These are phyloP conservation scores for Drosophila longiperda DNA, from an alignment of 2,888 invertebrate species.

Conservation along the genomic window DNA sequence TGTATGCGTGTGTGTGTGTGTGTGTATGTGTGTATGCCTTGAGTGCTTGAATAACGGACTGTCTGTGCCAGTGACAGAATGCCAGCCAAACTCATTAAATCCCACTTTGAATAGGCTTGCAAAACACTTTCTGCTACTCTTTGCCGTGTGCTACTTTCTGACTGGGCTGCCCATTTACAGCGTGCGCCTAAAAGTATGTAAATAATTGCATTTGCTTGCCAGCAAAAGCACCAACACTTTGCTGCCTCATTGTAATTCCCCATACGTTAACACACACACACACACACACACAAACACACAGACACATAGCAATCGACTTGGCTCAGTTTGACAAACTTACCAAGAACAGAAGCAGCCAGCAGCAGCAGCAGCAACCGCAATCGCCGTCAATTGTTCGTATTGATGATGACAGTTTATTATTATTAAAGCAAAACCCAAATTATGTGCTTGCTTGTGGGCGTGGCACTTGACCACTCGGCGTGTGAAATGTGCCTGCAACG, in stretches of 20 bases:
- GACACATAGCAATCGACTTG: slow-evolving; percentile 3
- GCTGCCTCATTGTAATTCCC: slow-evolving; percentile 29
- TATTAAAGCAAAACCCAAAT: slow-evolving; percentile 70
- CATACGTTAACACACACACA: slow-evolving; percentile 8
- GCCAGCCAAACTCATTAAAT: slow-evolving; percentile 42
- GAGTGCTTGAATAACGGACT: slow-evolving; percentile 20
- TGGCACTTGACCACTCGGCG: slow-evolving; percentile 16
- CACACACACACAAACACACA: slow-evolving; percentile 15
- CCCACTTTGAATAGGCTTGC: slow-evolving; percentile 25
- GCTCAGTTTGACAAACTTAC: slow-evolving; percentile 17
- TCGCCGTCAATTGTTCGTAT: slow-evolving; percentile 43
- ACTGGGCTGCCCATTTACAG: slow-evolving; percentile 16
- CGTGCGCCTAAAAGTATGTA: slow-evolving; percentile 42
- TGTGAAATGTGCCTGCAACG: slow-evolving; percentile 74
- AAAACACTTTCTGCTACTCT: slow-evolving; percentile 7
- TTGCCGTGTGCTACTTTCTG: slow-evolving; percentile 16
- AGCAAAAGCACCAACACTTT: slow-evolving; percentile 14
- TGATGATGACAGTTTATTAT: slow-evolving; percentile 75
- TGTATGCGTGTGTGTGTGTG: slow-evolving; percentile 8
- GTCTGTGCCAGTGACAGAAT: slow-evolving; percentile 27
- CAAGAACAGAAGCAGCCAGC: background rate
- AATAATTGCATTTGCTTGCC: slow-evolving; percentile 47
- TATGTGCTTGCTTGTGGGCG: slow-evolving; percentile 36
- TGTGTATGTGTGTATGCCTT: slow-evolving; percentile 19
- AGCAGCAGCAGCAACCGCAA: slow-evolving; percentile 6